Percentiles rank a stretch among this genome's conserved stretches.
Conservation (phyloP, 2,888 invertebrate genomes). For the Amphipyra tragopoginis region DNA sequence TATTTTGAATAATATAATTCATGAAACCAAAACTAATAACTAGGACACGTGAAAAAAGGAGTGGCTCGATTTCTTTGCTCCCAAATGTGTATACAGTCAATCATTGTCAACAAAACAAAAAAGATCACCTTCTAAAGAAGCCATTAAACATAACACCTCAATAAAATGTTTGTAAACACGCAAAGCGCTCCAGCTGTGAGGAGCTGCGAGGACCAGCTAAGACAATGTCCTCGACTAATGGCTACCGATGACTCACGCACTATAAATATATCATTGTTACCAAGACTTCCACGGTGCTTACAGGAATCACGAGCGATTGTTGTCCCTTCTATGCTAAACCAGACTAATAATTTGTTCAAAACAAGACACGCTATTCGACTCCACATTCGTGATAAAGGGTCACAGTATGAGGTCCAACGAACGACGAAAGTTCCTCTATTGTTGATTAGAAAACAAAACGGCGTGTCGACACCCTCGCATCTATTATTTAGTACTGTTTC, state of each 20-base stretch:
- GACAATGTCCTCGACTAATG: constrained; percentile 82
- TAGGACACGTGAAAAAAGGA: no score
- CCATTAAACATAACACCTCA: constrained; percentile 86
- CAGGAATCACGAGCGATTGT: constrained; percentile 87
- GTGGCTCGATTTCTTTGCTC: no score
- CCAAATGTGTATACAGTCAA: constrained; percentile 69
- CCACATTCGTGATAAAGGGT: constrained; percentile 76
- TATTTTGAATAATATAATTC: no score
- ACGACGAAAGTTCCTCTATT: constrained; percentile 72
- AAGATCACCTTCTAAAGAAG: constrained; percentile 84
- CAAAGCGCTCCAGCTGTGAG: constrained; percentile 85
- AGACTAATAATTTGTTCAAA: constrained; percentile 89
- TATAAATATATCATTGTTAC: constrained; percentile 86
- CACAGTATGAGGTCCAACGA: constrained; percentile 83
- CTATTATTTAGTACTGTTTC: constrained; percentile 82
- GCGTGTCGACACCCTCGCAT: constrained; percentile 87
- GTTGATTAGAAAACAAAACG: constrained; percentile 86
- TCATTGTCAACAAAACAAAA: constrained; percentile 80
- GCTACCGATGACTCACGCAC: constrained; percentile 85
- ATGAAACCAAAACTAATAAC: no score
- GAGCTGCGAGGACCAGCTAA: constrained; percentile 71
- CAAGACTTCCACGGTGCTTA: constrained; percentile 74
- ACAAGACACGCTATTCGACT: constrained; percentile 74
- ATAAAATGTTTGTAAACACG: constrained; percentile 90
- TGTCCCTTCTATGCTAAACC: constrained; percentile 84